These are phyloP conservation scores for Dissostichus mawsoni DNA, from an alignment of 2,113 vertebrate species.

Conservation along the genomic window DNA sequence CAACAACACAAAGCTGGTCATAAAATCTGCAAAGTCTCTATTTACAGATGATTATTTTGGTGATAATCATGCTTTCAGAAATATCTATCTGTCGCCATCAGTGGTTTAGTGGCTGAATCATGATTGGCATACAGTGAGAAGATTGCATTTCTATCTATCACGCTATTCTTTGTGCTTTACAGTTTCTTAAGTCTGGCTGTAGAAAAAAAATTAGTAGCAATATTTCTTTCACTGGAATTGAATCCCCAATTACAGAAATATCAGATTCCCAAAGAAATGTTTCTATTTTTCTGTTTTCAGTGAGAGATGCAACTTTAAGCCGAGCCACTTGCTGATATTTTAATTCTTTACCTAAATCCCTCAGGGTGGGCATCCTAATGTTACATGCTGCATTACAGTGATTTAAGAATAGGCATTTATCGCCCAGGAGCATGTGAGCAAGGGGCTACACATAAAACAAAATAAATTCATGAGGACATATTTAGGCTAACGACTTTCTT, in stretches of 20 bases:
- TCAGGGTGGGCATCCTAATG: background rate
- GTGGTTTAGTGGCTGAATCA: background rate
- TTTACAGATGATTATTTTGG: too few relatives aligned
- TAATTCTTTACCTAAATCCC: constrained; percentile 1
- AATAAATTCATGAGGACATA: constrained; percentile 4
- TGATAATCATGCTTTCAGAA: background rate
- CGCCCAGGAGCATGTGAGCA: background rate
- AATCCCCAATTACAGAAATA: background rate
- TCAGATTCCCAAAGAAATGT: background rate
- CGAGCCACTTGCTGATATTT: constrained; percentile 29
- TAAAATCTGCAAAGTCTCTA: too few relatives aligned
- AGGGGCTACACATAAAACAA: background rate
- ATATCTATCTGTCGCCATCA: background rate
- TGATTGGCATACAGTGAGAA: background rate
- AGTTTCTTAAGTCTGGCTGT: background rate
- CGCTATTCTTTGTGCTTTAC: background rate
- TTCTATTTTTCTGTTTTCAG: background rate
- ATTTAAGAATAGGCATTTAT: constrained; percentile 11
- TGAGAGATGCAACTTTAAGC: background rate
- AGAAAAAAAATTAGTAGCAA: background rate
- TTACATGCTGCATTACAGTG: constrained; percentile 26
- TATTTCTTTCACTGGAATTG: too few relatives aligned
- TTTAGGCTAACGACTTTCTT: background rate
- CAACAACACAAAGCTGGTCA: too few relatives aligned
- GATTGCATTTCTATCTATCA: background rate